A percentile compares a stretch with the other conserved stretches of the same genome.
Conservation (phyloP, 2,113 vertebrate species). For the Prinia subflava region DNA sequence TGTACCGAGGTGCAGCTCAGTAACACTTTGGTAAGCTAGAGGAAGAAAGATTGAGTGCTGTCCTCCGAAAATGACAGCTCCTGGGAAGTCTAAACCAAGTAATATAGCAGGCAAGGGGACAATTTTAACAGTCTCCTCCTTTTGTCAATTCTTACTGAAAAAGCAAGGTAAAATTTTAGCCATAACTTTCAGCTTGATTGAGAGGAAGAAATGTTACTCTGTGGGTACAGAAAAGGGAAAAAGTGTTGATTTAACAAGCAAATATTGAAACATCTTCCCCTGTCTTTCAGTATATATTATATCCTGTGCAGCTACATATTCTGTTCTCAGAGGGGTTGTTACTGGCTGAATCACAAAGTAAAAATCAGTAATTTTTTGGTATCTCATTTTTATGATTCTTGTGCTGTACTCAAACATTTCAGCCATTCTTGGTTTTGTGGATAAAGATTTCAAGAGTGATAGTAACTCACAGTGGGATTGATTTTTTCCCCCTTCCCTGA, state of each 20-base stretch:
- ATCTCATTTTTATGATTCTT: not conserved
- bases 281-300: not conserved
- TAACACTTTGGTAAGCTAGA: not conserved
- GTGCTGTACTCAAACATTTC: not conserved
- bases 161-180: not conserved
- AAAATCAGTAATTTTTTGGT: not conserved
- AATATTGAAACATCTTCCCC: not conserved
- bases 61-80: not conserved
- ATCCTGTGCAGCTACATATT: not conserved
- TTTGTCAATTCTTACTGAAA: not conserved
- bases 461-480: not conserved
- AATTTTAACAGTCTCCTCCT: not conserved
- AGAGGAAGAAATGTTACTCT: not conserved
- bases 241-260: not conserved
- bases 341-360: not conserved
- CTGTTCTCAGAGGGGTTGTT: not conserved
- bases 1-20: not conserved
- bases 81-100: not conserved
- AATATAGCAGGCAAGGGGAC: not conserved
- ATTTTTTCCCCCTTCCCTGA: not conserved
- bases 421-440: not conserved
- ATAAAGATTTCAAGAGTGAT: not conserved
- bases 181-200: not conserved
- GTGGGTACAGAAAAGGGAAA: not conserved
- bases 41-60: not conserved